Percentiles rank a stretch among this genome's conserved stretches.
Evolutionary conservation across 2,888 invertebrate genomes (phyloP).

Genomic region (Encarsia formosa): DNA sequence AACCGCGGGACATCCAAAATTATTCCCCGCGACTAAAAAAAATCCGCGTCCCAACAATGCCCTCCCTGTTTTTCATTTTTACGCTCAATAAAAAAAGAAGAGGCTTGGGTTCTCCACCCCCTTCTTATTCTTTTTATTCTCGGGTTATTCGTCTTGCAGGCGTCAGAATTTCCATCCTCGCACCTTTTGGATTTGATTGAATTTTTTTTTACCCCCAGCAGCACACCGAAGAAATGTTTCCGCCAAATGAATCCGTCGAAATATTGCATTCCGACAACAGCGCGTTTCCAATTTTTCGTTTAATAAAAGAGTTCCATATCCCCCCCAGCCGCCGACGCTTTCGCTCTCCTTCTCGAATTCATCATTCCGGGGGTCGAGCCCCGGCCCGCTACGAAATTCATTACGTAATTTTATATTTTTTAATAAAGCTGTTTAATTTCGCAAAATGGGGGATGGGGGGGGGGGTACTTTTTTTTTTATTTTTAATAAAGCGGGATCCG

Average conservation of each 20-base stretch:
- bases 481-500: neutral
- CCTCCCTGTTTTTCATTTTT: no score
- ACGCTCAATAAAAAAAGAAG: no score
- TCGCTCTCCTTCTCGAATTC: neutral
- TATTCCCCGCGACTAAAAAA: no score
- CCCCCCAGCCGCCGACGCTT: conserved; percentile 7
- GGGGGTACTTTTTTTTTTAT: neutral
- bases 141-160: no score
- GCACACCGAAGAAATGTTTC: conserved; percentile 48
- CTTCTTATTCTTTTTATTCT: no score
- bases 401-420: conserved; percentile 4
- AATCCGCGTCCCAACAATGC: no score
- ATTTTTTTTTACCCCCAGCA: conserved; percentile 47
- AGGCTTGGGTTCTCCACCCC: no score
- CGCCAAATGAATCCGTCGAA: conserved; percentile 52
- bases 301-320: conserved; percentile 45
- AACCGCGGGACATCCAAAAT: no score
- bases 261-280: conserved; percentile 52
- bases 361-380: no score
- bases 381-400: neutral
- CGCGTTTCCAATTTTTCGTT: conserved; percentile 48
- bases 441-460: neutral
- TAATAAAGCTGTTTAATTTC: conserved; percentile 14
- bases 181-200: conserved; percentile 46
- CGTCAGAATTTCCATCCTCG: neutral